Base-by-base conservation (phyloP, 2,113 vertebrate genomes). In the Datnioides undecimradiatus region DNA sequence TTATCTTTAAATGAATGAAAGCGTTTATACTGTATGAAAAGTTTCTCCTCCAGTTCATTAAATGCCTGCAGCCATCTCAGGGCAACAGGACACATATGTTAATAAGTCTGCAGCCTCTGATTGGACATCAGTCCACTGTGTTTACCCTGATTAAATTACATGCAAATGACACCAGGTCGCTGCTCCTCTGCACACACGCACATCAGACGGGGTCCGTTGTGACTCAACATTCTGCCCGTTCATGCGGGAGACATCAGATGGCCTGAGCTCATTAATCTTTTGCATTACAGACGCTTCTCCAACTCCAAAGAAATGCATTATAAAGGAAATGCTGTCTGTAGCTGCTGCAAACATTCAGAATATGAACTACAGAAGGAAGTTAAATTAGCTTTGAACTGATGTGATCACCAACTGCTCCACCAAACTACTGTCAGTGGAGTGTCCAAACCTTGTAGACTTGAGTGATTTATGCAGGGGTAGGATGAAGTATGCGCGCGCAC, bases 111-210 rank as follows among this genome's bases (percentile, higher is more conserved):
- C 38, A 27, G 3, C 8, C 46, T 71, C 25, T 63, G 34, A 73
- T 63, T 59, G 52, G 55, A 48, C 9, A 13, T n/a, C 14, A 2
- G 12, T 52, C 71, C 21, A 10, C 48, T 43, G 19, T 17, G 45
- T n/a, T 65, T 41, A 51, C 23, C 43, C 65, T 65, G 29, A 71
- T 65, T 71, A 57, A 66, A 71, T 48, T 12, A 51, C 54, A 52
- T 58, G 34, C 46, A 73, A 74, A 64, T 49, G 34, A 73, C 29
- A 17, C 34, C 25, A 21, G 36, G 31, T 46, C 52, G 54, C 25
- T 43, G 27, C 31, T 49, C 31, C 12, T 36, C 45, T 21, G 16
- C 64, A 9, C 29, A 48, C 45, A 21, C 64, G 6, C 29, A 48
- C 45, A 21, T 66, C 13, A 48, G 31, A 49, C 5, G 6, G 6